Percentiles rank a stretch among this genome's conserved stretches.
Conservation (phyloP, 2,888 invertebrate genomes). For the Leptogaster cylindrica region DNA sequence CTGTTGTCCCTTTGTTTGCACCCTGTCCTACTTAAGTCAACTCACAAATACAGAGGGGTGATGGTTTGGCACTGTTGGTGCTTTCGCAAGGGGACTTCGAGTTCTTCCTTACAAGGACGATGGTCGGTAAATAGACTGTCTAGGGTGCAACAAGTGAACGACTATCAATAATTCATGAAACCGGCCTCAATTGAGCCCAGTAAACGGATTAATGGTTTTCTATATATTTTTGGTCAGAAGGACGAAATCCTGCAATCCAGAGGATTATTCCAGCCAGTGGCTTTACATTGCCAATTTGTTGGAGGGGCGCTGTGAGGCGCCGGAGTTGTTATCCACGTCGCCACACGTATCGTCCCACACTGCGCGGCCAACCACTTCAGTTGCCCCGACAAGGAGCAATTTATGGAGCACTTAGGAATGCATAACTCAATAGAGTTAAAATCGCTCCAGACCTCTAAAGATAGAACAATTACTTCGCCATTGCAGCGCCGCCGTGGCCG, state of each 20-base stretch:
- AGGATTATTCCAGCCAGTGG: too few relatives aligned
- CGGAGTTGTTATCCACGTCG: neutral
- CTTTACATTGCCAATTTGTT: too few relatives aligned
- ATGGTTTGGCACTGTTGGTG: conserved; percentile 14
- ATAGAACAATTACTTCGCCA: conserved; percentile 29
- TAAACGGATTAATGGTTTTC: conserved; percentile 21
- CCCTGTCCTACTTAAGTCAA: conserved; percentile 19
- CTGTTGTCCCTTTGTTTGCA: conserved; percentile 7
- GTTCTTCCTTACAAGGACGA: neutral
- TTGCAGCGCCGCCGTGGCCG: neutral
- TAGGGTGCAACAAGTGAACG: conserved; percentile 21
- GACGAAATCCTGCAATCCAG: too few relatives aligned
- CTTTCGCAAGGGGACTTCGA: conserved; percentile 22
- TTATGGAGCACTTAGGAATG: conserved; percentile 27
- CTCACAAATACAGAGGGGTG: neutral
- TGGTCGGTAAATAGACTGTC: neutral
- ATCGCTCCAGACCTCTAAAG: conserved; percentile 28
- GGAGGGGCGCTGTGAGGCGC: too few relatives aligned
- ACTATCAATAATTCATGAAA: conserved; percentile 34
- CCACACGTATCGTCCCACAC: conserved; percentile 8
- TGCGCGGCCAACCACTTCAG: neutral
- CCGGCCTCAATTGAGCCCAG: neutral
- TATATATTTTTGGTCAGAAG: too few relatives aligned
- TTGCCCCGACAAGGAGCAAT: conserved; percentile 11
- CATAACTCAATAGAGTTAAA: conserved; percentile 38